Evolutionary conservation across 1,140 invertebrate genomes (phyloP).

Genomic region (Ooceraea biroi): DNA sequence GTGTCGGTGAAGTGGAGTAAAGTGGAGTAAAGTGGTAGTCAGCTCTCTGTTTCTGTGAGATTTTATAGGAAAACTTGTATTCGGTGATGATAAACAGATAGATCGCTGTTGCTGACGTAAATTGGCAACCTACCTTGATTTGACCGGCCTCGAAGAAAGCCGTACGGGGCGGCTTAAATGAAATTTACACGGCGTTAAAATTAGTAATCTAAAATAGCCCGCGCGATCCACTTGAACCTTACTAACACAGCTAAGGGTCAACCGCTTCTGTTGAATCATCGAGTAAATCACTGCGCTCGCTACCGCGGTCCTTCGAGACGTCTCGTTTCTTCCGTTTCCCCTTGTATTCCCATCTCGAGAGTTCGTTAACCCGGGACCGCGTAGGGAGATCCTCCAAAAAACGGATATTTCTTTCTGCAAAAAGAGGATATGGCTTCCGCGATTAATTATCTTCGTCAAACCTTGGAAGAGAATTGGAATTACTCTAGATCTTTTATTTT

Average conservation of each 20-base stretch:
- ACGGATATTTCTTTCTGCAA: not conserved
- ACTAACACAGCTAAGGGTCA: slow-evolving; percentile 32
- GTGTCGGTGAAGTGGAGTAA: not conserved
- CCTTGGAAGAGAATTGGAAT: not conserved
- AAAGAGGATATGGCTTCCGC: not conserved
- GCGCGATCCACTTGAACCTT: slow-evolving; percentile 29
- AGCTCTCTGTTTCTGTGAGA: not conserved
- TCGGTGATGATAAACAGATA: not conserved
- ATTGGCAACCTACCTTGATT: not conserved
- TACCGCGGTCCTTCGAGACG: slow-evolving; percentile 4
- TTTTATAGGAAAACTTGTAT: not conserved
- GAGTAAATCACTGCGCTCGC: slow-evolving; percentile 48
- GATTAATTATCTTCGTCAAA: slow-evolving; percentile 2
- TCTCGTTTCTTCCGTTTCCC: slow-evolving; percentile 13
- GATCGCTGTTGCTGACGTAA: not conserved
- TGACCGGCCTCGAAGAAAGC: not conserved
- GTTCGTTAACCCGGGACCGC: not conserved
- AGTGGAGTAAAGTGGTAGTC: not conserved
- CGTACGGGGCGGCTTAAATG: not conserved
- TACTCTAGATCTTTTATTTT: too few relatives aligned
- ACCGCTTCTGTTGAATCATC: slow-evolving; percentile 34
- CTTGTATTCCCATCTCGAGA: not conserved
- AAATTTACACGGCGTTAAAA: slow-evolving; percentile 51
- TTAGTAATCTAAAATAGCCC: slow-evolving; percentile 36
- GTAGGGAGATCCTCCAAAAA: not conserved